phyloP scores from a whole-genome alignment of 2,888 invertebrate genomes.

The Eupithecia subumbrata region DNA sequence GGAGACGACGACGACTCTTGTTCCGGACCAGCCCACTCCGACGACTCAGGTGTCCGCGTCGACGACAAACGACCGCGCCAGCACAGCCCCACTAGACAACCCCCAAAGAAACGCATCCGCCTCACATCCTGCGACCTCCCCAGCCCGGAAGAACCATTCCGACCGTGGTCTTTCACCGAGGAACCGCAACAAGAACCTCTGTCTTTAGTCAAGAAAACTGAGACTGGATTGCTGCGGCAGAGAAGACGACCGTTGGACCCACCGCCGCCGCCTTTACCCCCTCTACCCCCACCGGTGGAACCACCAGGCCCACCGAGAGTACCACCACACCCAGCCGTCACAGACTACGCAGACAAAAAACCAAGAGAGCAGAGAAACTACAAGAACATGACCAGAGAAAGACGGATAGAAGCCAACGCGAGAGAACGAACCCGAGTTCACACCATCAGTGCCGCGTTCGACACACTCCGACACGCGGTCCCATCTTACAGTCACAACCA shows the following conservation, averaged over 20 bases:
- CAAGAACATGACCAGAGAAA: slow-evolving; percentile 97
- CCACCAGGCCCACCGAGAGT: slow-evolving; percentile 75
- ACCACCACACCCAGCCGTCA: slow-evolving; percentile 81
- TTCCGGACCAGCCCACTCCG: slow-evolving; percentile 80
- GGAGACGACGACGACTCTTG: slow-evolving; percentile 88
- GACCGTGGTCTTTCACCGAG: slow-evolving; percentile 86
- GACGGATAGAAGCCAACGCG: slow-evolving; percentile 97
- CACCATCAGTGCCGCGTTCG: slow-evolving; percentile 97
- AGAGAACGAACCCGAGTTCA: slow-evolving; percentile 96
- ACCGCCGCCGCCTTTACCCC: slow-evolving; percentile 59
- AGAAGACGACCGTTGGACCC: slow-evolving; percentile 68
- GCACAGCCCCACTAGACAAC: slow-evolving; percentile 74
- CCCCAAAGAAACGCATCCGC: slow-evolving; percentile 89
- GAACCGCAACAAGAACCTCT: slow-evolving; percentile 87
- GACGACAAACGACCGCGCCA: slow-evolving; percentile 84
- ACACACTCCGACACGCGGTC: slow-evolving; percentile 91
- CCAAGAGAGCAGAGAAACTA: slow-evolving; percentile 92
- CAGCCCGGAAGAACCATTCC: slow-evolving; percentile 82
- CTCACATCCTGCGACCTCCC: slow-evolving; percentile 69
- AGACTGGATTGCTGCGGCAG: slow-evolving; percentile 62
- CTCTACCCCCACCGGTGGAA: slow-evolving; percentile 45
- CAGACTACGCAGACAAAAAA: slow-evolving; percentile 83
- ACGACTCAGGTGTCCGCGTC: slow-evolving; percentile 79
- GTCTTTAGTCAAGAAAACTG: slow-evolving; percentile 83
- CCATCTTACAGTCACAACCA: slow-evolving; percentile 97